Evolutionary conservation across 2,113 vertebrate species (phyloP), one percentile per base, ranked within the genome.

Genomic region (Excalfactoria chinensis): DNA sequence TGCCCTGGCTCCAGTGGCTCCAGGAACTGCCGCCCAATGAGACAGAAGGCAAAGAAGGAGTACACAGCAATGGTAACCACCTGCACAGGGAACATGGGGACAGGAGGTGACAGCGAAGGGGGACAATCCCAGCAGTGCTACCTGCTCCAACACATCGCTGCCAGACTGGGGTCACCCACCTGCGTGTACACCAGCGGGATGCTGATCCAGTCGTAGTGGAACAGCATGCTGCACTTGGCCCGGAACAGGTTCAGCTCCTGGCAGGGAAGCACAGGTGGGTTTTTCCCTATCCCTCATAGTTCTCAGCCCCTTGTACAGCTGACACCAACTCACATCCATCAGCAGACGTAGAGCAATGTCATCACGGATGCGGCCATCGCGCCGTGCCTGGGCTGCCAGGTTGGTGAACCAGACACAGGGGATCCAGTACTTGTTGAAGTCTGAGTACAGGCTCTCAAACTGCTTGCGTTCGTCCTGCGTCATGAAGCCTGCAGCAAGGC

Each of bases 351-450:
- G 96, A 10, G 98, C 97, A 3, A 99, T 97, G 32, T 99, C 98
- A 1, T 99, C 98, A 21, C 84, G 97, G 80, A 99, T 98, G 14
- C 96, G 93, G 11, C 98, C 98, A 18, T 99, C 98, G 72, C 94
- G 96, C 75, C 98, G 96, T 0, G 98, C 98, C 74, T 95, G 97
- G 23, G 98, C 98, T 0, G 98, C 98, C 96, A 99, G 97, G 89
- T 99, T 99, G 17, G 98, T 98, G 91, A 99, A 99, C 98, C 99
- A 99, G 8, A 98, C 97, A 7, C 98, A 96, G 19, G 98, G 99
- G 85, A 99, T 98, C 98, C 98, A 99, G 97, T 99, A 99, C 89
- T 99, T 99, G 97, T 99, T 99, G 93, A 98, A 99, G 89, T 99
- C 98, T 0, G 98, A 99, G 92, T 98, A 97, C 46, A 99, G 97